A percentile compares a stretch with the other conserved stretches of the same genome.
phyloP scores from a whole-genome alignment of 2,113 vertebrate species.

The Hyaena hyaena region DNA sequence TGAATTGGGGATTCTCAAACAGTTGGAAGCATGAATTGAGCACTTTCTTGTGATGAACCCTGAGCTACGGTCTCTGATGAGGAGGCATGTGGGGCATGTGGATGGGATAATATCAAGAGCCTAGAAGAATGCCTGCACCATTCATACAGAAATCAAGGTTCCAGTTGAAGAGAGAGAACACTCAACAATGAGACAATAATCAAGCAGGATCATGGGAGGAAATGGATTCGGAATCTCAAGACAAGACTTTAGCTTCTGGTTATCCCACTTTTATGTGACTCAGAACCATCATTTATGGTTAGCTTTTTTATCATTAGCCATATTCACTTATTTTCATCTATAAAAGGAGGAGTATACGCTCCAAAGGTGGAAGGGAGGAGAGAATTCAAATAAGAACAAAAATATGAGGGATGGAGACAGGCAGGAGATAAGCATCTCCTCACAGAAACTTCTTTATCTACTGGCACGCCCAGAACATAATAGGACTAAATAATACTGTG shows the following conservation, averaged over 20 bases:
- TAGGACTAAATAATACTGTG: not conserved
- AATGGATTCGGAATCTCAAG: not conserved
- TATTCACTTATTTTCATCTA: not conserved
- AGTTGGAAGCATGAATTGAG: not conserved
- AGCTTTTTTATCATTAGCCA: not conserved
- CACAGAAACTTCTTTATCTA: not conserved
- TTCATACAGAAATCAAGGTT: not conserved
- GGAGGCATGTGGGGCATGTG: accelerated
- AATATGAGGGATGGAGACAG: not conserved
- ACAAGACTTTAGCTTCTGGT: not conserved
- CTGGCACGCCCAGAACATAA: accelerated
- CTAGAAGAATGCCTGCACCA: not conserved
- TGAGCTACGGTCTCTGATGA: not conserved
- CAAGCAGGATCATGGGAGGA: not conserved
- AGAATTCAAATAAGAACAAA: not conserved
- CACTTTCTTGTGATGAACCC: not conserved
- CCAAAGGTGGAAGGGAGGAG: not conserved
- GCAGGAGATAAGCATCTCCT: accelerated
- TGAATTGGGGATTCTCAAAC: not conserved
- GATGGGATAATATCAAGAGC: too few species aligned
- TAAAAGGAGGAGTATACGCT: not conserved
- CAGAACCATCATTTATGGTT: not conserved
- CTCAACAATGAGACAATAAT: not conserved
- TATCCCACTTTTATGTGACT: not conserved
- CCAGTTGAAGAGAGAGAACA: not conserved